Base-by-base conservation (phyloP, 2,113 vertebrate genomes). In the Dasypus novemcinctus region DNA sequence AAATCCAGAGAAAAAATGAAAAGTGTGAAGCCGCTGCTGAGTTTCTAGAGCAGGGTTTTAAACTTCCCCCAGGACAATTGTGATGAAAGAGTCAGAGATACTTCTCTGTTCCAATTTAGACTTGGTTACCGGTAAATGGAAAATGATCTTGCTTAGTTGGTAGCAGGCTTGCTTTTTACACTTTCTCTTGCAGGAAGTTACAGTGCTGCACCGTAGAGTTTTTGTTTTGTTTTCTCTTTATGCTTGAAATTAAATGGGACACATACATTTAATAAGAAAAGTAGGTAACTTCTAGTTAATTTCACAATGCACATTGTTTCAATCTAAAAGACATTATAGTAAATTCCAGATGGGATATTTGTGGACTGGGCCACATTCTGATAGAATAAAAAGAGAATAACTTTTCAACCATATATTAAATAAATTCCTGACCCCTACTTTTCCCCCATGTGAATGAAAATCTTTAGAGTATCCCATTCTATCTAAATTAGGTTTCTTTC, bases 141-240 rank as follows among this genome's bases (percentile, higher is more conserved):
- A 10, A 38, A 87, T 71, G 29, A 71, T 74, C 0, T 64, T 97
- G 97, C 97, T 96, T 95, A 87, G 94, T 96, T 84, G 96, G 95
- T 72, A 54, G 4, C 75, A 93, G 78, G 82, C 86, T 96, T 97
- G 97, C 95, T 97, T 97, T 63, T 89, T 96, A 41, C 7, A 72
- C 78, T 57, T 96, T 89, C 78, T 96, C 46, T 97, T 97, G 15
- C 3, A 92, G 97, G 97, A 98, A 98, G 96, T 98, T 97, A 96
- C 98, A 98, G 96, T 94, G 29, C 90, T n/a, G 25, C 0, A 7
- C 95, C 61, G 8, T 43, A 33, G 54, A 85, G 79, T 90, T 96
- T 69, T 97, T 94, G 72, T 83, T 63, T 97, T 95, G 75, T 86
- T 5, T 96, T 96, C 81, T 90, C 93, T 97, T 66, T 91, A 31